Base-by-base conservation (phyloP, 2,113 vertebrate genomes). In the Eulacestoma nigropectus region DNA sequence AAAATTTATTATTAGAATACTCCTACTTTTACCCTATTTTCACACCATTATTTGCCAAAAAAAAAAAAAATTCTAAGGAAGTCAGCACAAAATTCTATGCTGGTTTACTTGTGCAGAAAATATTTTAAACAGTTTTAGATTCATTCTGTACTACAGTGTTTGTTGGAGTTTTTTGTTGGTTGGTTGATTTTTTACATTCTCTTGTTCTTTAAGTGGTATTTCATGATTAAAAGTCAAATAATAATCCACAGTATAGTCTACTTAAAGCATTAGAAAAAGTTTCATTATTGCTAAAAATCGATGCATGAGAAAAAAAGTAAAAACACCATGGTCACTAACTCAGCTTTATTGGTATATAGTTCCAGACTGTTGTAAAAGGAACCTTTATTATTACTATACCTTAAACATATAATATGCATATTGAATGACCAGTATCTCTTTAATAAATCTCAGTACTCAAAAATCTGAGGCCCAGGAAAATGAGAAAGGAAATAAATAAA, bases 141-240 rank as follows among this genome's bases (percentile, higher is more conserved):
- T 75, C 10, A 35, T 49, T 68, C 11, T 60, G 13, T 42, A 21
- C 6, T 16, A 27, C 46, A 53, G 27, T 7, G 32, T 44, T 50
- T 26, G 11, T 26, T 44, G 8, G 3, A 1, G 0, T 6, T 22
- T 42, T 42, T 8, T 59, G 16, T 69, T 6, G 16, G 6, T 68
- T 44, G 21, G 11, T 37, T 59, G 11, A 42, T 41, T 62, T 50
- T 75, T 67, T 56, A 10, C 32, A 21, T 63, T 81, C 27, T 87
- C 9, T 49, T 72, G 13, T 74, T 87, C 35, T 64, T 63, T 55
- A 50, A 69, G 9, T 84, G 26, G 30, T 64, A 9, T 41, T 89
- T 78, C 8, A 15, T 73, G 7, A 23, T 69, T 32, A 59, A 44
- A 56, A 55, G 37, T 32, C 53, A 35, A 17, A 32, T 67, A 73